Evolutionary conservation across 2,797 vertebrate genomes (phyloP), one percentile per base, ranked within the genome.

Genomic region (Cuniculus paca): DNA sequence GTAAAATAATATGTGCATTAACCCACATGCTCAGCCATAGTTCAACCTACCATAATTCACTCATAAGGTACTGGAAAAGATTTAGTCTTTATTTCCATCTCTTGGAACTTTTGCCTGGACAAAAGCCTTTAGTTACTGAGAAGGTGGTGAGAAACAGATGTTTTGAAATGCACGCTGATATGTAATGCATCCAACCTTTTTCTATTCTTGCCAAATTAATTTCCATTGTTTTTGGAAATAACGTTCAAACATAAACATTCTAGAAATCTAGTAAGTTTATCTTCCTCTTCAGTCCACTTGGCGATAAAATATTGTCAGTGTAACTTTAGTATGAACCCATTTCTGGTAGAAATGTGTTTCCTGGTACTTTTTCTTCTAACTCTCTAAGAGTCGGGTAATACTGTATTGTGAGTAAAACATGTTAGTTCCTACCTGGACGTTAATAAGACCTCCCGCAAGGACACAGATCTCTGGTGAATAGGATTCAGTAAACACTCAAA

Each of bases 1-100:
- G 97, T 98, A 98, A 98, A 91, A 75, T 97, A 94, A 93, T 86
- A 93, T 88, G 82, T 60, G 96, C 97, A 97, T 97, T 88, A 97
- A 90, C 79, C 94, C 88, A 54, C 84, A 68, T 61, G 89, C 95
- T 96, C 97, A 97, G 95, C 94, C 50, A 34, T 5, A 14, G 88
- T 83, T 95, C 93, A 91, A 56, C 85, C 16, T 5, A 56, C 7
- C 61, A 56, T 74, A 81, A 56, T 88, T 74, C 92, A 24, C 75
- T 93, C 85, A 78, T 1, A 87, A 52, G 39, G 87, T 74, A 58
- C 28, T 8, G 0, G 72, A 63, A 85, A 94, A 75, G 60, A 75
- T 87, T 90, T 45, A 28, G 26, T 20, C 92, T 96, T 95, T 50
- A 78, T 96, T 92, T 90, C 91, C 74, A 72, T 80, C 90, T 94